phyloP scores from a whole-genome alignment of 1,140 invertebrate species.

The Euschistus heros region DNA sequence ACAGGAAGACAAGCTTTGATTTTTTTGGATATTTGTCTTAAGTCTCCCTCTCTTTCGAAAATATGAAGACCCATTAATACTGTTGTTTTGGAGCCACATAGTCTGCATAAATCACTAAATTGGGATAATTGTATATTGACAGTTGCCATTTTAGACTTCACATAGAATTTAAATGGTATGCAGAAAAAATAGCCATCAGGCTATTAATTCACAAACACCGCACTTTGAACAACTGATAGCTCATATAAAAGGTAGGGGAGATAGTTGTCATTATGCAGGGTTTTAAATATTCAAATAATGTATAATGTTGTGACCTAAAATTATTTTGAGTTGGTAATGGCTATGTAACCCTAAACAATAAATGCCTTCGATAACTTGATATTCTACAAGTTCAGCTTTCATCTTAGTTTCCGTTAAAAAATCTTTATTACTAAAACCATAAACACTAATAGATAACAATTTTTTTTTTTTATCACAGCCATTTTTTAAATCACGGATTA shows the following conservation, averaged over 20 bases:
- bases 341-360: conserved; percentile 1
- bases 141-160: conserved; percentile 17
- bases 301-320: conserved; percentile 19
- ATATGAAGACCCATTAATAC: conserved; percentile 45
- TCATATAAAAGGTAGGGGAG: background rate
- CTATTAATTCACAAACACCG: background rate
- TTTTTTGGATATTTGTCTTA: conserved; percentile 47
- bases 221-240: background rate
- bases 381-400: background rate
- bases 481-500: too few species aligned
- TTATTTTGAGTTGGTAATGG: conserved; percentile 25
- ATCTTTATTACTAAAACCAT: too few species aligned
- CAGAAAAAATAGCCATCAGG: conserved; percentile 4
- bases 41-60: conserved; percentile 43
- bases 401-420: too few species aligned
- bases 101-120: conserved; percentile 43
- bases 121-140: conserved; percentile 31
- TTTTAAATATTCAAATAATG: too few species aligned
- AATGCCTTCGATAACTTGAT: background rate
- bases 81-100: conserved; percentile 45
- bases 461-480: too few species aligned
- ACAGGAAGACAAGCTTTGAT: conserved; percentile 47
- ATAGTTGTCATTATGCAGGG: background rate
- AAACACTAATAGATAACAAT: too few species aligned
- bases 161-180: background rate